Evolutionary conservation across 1,140 invertebrate species (phyloP), one percentile per base, ranked within the genome.

Genomic region (Tetramorium simillimum): DNA sequence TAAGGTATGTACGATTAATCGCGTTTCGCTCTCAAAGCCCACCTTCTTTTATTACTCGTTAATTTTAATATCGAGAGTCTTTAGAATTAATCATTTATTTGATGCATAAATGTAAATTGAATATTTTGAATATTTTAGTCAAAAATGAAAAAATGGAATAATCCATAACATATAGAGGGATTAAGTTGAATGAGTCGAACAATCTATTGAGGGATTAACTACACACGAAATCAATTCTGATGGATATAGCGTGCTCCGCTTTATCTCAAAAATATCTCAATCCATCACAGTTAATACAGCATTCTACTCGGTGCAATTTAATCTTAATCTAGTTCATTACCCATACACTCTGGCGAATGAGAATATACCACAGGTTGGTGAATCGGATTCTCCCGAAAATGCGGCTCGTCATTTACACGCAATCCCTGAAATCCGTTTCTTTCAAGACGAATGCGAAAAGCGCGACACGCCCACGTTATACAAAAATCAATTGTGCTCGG

Each of bases 231-330:
- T 84, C 80, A 84, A 75, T 84, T 84, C n/a, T 73, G 69, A 73
- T 7, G 18, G 56, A 75, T 84, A 84, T 60, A 82, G 40, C 37
- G 24, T 73, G 67, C 24, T 43, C 9, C 51, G 28, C 21, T 82
- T 84, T 46, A 60, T 60, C 80, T 46, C 3, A 84, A 84, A 82
- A 84, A 73, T 75, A 84, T 75, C 53, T 84, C 80, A 60, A 84
- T 73, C 40, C 40, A 84, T 84, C 69, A 62, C n/a, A n/a, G 53
- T 81, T 81, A 73, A 84, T 84, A 73, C n/a, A 33, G 37, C 18
- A 84, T 46, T 49, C 40, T 40, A 28, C 21, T 24, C 51, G 51
- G 6, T 37, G 67, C 80, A 82, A 82, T 82, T 82, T 73, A 84
- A 84, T 84, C 70, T 75, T 40, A 60, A 60, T 58, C 67, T 49